Conservation (phyloP, 2,797 vertebrate species). For the Catharus ustulatus region DNA sequence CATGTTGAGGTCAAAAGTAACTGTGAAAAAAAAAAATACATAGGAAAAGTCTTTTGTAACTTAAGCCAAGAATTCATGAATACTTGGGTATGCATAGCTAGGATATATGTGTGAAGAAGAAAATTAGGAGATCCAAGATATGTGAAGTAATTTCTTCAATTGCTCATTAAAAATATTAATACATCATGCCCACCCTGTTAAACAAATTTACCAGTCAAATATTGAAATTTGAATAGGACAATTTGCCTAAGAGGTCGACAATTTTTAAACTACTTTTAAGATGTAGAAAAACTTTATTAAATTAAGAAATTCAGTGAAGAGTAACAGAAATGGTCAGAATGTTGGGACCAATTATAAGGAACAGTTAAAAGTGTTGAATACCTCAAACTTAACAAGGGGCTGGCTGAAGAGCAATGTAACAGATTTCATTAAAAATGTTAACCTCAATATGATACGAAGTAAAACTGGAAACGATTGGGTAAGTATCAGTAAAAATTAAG, state of each 20-base stretch:
- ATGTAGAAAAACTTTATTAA: not conserved
- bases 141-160: not conserved
- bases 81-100: not conserved
- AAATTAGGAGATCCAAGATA: not conserved
- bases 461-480: not conserved
- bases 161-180: not conserved
- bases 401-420: not conserved
- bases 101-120: not conserved
- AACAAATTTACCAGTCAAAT: not conserved
- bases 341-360: not conserved
- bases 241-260: not conserved
- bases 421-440: not conserved
- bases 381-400: not conserved
- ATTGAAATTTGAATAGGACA: not conserved
- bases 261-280: not conserved
- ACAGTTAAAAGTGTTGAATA: not conserved
- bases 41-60: not conserved
- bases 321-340: not conserved
- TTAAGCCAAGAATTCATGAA: conserved; percentile 11
- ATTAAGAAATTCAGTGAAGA: not conserved
- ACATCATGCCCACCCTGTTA: not conserved
- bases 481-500: not conserved
- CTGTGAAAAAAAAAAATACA: not conserved
- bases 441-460: not conserved
- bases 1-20: not conserved